phyloP scores from a whole-genome alignment of 2,888 invertebrate species.

The Busseola fusca region DNA sequence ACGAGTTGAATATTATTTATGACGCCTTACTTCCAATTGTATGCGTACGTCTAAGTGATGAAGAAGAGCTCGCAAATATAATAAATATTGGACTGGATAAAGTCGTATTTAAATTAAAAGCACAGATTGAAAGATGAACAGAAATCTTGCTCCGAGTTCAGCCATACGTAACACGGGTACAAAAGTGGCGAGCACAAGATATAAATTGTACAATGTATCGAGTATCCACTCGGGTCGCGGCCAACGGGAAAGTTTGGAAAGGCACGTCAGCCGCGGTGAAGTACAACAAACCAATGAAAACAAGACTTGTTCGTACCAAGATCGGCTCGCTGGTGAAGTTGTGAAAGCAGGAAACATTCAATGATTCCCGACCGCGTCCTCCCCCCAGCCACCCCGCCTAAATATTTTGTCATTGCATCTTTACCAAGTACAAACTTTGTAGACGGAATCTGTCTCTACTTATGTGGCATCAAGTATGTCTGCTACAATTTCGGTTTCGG shows the following conservation, averaged over 20 bases:
- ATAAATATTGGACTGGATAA: neutral
- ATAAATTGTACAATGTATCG: conserved; percentile 68
- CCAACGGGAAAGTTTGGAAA: conserved; percentile 73
- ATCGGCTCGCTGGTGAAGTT: conserved; percentile 69
- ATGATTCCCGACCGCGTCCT: conserved; percentile 51
- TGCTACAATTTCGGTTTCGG: conserved; percentile 21
- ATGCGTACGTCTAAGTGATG: neutral
- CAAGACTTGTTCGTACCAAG: conserved; percentile 72
- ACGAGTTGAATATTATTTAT: too few relatives aligned
- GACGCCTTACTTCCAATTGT: neutral
- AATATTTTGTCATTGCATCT: conserved; percentile 71
- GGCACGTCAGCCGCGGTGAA: conserved; percentile 71
- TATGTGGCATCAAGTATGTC: conserved; percentile 36
- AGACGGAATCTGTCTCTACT: conserved; percentile 32
- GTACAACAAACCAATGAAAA: conserved; percentile 80
- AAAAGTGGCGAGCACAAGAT: conserved; percentile 50
- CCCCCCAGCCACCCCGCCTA: conserved; percentile 46
- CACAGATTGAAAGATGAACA: conserved; percentile 13
- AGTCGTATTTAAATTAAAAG: conserved; percentile 10
- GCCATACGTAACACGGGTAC: conserved; percentile 31
- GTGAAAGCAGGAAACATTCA: conserved; percentile 69
- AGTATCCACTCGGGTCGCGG: conserved; percentile 59
- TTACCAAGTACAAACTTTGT: conserved; percentile 61
- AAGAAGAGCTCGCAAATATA: neutral
- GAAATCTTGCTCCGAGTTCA: conserved; percentile 25